phyloP scores from a whole-genome alignment of 2,113 vertebrate genomes.

The Oncorhynchus mykiss region DNA sequence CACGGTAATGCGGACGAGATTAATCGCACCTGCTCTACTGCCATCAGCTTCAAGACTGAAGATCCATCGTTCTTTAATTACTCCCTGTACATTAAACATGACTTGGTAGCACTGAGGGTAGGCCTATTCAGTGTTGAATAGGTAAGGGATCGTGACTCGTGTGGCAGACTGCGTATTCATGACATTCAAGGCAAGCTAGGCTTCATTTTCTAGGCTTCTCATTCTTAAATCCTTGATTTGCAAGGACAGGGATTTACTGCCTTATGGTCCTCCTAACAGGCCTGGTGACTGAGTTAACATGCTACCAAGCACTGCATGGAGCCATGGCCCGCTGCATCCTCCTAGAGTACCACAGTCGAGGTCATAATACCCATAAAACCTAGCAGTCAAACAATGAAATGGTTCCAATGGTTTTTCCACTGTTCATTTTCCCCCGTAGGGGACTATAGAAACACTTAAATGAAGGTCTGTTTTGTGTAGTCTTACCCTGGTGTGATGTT shows the following conservation, averaged over 20 bases:
- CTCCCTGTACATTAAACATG: not conserved
- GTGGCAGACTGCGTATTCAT: conserved; percentile 2
- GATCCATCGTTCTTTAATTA: not conserved
- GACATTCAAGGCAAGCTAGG: conserved; percentile 32
- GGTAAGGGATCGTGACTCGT: not conserved
- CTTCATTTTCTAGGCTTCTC: conserved; percentile 41
- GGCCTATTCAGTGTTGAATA: not conserved
- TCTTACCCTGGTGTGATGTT: no score
- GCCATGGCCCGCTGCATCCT: not conserved
- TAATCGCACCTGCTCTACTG: conserved; percentile 19
- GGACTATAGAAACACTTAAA: no score
- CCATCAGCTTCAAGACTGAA: not conserved
- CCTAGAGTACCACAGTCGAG: no score
- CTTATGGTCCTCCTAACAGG: conserved; percentile 21
- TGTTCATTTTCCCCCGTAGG: no score
- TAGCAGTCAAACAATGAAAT: no score
- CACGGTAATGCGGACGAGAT: conserved; percentile 20
- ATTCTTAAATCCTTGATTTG: conserved; percentile 68
- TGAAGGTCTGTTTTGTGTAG: no score
- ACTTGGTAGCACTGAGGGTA: not conserved
- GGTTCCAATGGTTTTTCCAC: no score
- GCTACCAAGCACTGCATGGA: not conserved
- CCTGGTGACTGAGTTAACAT: conserved; percentile 10
- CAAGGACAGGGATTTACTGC: conserved; percentile 62
- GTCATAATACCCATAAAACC: no score